A percentile compares a stretch with the other conserved stretches of the same genome.
Conservation (phyloP, 2,797 vertebrate genomes). For the Rhinella marina region DNA sequence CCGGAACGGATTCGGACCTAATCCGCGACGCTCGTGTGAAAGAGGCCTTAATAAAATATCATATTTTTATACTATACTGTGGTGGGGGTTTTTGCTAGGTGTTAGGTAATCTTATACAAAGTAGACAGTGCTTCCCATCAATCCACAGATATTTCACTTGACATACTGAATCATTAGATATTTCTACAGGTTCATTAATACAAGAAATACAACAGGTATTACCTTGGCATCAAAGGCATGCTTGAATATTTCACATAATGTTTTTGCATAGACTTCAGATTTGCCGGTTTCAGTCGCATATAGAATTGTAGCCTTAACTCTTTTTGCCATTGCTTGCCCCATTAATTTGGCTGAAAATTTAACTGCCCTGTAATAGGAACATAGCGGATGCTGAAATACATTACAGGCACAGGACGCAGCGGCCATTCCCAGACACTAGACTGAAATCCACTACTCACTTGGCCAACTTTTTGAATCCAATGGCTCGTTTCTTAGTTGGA, state of each 20-base stretch:
- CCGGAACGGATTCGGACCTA: too few relatives aligned
- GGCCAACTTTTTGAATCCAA: slow-evolving; percentile 97
- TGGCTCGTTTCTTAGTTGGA: slow-evolving; percentile 94
- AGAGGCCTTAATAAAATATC: too few relatives aligned
- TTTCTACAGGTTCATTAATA: neutral
- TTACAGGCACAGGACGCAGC: too few relatives aligned
- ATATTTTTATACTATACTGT: too few relatives aligned
- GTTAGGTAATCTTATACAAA: too few relatives aligned
- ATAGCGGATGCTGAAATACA: neutral
- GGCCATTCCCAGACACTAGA: neutral
- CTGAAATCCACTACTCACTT: slow-evolving; percentile 82
- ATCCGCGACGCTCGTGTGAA: too few relatives aligned
- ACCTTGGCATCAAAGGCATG: slow-evolving; percentile 98
- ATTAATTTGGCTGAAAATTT: slow-evolving; percentile 98
- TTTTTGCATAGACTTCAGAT: slow-evolving; percentile 96
- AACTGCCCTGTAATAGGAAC: slow-evolving; percentile 82
- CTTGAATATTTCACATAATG: slow-evolving; percentile 98
- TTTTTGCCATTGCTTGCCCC: slow-evolving; percentile 98
- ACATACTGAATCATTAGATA: neutral
- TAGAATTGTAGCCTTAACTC: slow-evolving; percentile 96
- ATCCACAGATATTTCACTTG: neutral
- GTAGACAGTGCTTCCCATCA: neutral
- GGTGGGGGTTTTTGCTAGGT: too few relatives aligned
- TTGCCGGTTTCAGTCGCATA: slow-evolving; percentile 97
- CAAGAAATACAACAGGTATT: slow-evolving; percentile 52